phyloP scores from a whole-genome alignment of 1,140 invertebrate genomes.

The Ceratina japonica region DNA sequence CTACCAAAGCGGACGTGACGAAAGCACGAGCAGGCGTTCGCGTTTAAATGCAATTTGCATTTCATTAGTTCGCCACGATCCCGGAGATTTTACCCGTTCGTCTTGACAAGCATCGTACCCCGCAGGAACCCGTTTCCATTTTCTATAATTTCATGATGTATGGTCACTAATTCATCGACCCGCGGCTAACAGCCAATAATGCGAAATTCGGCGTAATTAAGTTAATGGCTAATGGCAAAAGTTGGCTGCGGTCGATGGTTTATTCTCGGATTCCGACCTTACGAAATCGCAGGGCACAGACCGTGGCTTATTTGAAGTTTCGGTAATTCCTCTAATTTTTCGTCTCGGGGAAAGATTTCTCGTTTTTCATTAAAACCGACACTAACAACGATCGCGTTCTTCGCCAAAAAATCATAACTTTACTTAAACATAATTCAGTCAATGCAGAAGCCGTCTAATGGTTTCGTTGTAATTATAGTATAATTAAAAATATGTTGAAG shows the following conservation, averaged over 20 bases:
- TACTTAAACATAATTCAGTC: too few species aligned
- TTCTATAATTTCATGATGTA: not conserved
- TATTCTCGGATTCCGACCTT: constrained; percentile 69
- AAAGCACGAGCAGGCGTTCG: constrained; percentile 64
- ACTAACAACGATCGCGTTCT: not conserved
- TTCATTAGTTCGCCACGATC: constrained; percentile 71
- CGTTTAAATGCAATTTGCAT: constrained; percentile 75
- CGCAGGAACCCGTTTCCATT: too few species aligned
- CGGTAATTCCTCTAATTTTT: constrained; percentile 20
- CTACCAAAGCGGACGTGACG: constrained; percentile 65
- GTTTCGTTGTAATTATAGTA: too few species aligned
- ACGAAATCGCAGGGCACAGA: constrained; percentile 63
- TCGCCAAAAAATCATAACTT: too few species aligned
- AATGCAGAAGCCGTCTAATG: too few species aligned
- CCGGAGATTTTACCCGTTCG: constrained; percentile 54
- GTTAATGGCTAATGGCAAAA: constrained; percentile 77
- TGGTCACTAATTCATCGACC: constrained; percentile 15
- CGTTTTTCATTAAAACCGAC: constrained; percentile 66
- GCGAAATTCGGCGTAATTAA: constrained; percentile 75
- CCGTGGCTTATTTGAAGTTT: constrained; percentile 67
- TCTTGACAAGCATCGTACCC: constrained; percentile 30
- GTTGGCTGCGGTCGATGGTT: constrained; percentile 72
- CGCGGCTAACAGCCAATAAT: constrained; percentile 63
- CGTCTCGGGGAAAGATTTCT: constrained; percentile 42
- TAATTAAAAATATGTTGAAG: too few species aligned